Percentiles rank a stretch among this genome's conserved stretches.
Evolutionary conservation across 2,797 vertebrate species (phyloP).

Genomic region (Anolis apletophallus): DNA sequence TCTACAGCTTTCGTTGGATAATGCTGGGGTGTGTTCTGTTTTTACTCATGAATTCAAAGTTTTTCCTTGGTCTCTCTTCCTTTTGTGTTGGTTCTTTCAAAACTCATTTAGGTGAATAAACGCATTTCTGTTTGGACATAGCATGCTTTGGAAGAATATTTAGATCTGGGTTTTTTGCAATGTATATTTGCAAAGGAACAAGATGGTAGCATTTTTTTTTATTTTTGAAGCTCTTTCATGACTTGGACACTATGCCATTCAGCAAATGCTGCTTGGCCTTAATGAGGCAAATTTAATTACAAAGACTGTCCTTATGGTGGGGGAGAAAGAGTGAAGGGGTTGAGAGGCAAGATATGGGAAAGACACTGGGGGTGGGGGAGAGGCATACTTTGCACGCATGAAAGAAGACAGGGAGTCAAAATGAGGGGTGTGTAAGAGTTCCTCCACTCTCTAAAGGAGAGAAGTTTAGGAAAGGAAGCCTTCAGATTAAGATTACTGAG

Average conservation of each 20-base stretch:
- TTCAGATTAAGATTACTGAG: constrained; percentile 63
- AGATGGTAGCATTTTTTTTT: too few species aligned
- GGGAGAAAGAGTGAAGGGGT: not conserved
- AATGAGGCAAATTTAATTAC: constrained; percentile 22
- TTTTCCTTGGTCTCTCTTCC: not conserved
- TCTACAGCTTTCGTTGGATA: not conserved
- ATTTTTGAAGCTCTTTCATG: not conserved
- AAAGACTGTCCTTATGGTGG: constrained; percentile 37
- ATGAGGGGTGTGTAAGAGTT: constrained; percentile 72
- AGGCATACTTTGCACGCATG: constrained; percentile 42
- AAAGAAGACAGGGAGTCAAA: constrained; percentile 49
- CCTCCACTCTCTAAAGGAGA: constrained; percentile 68
- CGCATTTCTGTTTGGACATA: accelerated
- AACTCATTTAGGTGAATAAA: not conserved
- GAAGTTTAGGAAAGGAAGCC: constrained; percentile 59
- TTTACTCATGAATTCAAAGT: not conserved
- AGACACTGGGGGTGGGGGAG: constrained; percentile 12
- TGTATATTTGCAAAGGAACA: accelerated
- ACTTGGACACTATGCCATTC: not conserved
- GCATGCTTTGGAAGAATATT: accelerated
- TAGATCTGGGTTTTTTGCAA: not conserved
- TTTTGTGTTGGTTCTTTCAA: not conserved
- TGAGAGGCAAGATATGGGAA: constrained; percentile 38
- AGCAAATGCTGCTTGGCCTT: not conserved
- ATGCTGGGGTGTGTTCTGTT: not conserved